These are phyloP conservation scores for Atopsyche davidsoni DNA, from an alignment of 1,140 invertebrate species.

Conservation along the genomic window DNA sequence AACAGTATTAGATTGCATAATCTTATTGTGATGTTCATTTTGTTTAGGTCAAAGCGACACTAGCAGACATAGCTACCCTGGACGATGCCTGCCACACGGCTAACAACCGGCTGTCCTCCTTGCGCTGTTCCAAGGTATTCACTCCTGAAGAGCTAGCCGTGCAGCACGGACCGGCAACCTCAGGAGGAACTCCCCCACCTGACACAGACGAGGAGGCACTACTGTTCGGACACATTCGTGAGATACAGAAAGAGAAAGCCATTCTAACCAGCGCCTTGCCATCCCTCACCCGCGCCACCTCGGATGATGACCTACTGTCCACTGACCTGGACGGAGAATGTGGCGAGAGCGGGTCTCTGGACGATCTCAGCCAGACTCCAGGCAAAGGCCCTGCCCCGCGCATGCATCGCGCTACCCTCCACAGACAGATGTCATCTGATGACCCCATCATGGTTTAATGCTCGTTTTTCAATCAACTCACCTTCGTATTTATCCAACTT, in stretches of 20 bases:
- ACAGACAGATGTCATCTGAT: constrained; percentile 45
- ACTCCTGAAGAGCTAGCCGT: constrained; percentile 55
- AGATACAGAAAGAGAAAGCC: constrained; percentile 74
- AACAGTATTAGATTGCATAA: too few species aligned
- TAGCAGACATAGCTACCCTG: constrained; percentile 83
- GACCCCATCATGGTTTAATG: constrained; percentile 46
- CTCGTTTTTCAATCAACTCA: too few species aligned
- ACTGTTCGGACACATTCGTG: constrained; percentile 65
- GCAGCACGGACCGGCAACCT: constrained; percentile 34
- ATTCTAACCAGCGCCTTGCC: constrained; percentile 74
- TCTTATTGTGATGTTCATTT: constrained; percentile 44
- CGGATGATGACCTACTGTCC: constrained; percentile 74
- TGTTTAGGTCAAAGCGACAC: constrained; percentile 68
- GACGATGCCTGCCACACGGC: constrained; percentile 76
- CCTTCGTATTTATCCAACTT: too few species aligned
- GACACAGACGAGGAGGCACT: constrained; percentile 68
- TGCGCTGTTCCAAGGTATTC: constrained; percentile 69
- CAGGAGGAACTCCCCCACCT: constrained; percentile 31
- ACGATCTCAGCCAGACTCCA: constrained; percentile 48
- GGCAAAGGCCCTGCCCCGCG: constrained; percentile 29
- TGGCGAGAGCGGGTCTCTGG: constrained; percentile 59
- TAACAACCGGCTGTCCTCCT: constrained; percentile 62
- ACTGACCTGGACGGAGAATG: constrained; percentile 65
- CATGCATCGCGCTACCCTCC: constrained; percentile 31
- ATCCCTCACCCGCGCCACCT: constrained; percentile 65